These are phyloP conservation scores for Enteromius mattozi DNA, from an alignment of 2,797 vertebrate genomes.

Conservation along the genomic window DNA sequence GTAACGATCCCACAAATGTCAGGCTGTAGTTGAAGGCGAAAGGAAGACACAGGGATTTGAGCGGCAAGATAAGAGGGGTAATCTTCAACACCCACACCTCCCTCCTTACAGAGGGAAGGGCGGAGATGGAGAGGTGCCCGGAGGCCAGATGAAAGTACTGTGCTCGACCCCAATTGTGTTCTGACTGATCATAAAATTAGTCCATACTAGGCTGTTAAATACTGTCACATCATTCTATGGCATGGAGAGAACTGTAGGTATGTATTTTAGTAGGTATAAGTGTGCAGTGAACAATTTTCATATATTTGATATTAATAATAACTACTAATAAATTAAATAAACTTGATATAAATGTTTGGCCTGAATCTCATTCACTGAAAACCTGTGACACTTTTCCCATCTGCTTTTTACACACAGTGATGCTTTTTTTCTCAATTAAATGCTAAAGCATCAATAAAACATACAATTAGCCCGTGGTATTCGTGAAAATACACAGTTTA, in stretches of 20 bases:
- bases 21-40: conserved; percentile 38
- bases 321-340: too few relatives aligned
- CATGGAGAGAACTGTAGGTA: not conserved
- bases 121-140: conserved; percentile 20
- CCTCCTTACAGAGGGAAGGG: conserved; percentile 23
- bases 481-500: not conserved
- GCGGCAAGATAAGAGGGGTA: conserved; percentile 54
- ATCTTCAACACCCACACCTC: conserved; percentile 53
- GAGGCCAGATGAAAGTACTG: conserved; percentile 30
- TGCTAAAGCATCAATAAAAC: not conserved
- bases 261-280: not conserved
- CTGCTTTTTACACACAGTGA: not conserved
- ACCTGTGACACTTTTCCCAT: not conserved
- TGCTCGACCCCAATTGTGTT: not conserved
- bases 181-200: conserved; percentile 1
- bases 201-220: not conserved
- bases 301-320: not conserved
- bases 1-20: conserved; percentile 66
- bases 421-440: not conserved
- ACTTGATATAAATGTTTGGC: not conserved
- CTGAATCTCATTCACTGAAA: not conserved
- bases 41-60: conserved; percentile 40
- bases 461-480: not conserved
- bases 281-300: not conserved
- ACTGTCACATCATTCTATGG: not conserved